phyloP scores from a whole-genome alignment of 2,113 vertebrate species.

The Tautogolabrus adspersus region DNA sequence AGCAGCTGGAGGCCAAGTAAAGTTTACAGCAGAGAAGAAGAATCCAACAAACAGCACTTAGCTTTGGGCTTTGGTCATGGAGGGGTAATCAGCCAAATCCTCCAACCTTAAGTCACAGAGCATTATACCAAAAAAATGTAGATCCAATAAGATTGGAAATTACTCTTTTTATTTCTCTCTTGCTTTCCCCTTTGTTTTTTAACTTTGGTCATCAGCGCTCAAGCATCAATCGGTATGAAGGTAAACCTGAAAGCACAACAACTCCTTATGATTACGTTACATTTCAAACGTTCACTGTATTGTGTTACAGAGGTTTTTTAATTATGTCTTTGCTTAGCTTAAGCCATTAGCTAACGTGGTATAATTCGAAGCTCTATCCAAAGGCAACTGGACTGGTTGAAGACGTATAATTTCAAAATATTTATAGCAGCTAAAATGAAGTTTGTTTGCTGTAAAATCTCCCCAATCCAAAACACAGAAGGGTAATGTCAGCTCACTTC shows the following conservation, averaged over 20 bases:
- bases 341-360: neutral
- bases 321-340: neutral
- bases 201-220: constrained; percentile 41
- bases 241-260: constrained; percentile 2
- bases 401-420: neutral
- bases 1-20: constrained; percentile 92
- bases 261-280: neutral
- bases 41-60: constrained; percentile 79
- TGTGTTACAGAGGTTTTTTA: constrained; percentile 2
- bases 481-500: neutral
- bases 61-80: constrained; percentile 46
- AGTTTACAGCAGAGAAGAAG: constrained; percentile 63
- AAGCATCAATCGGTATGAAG: constrained; percentile 34
- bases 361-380: neutral
- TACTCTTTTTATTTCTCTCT: constrained; percentile 36
- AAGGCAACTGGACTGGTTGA: too few species aligned
- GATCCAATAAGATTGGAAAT: constrained; percentile 61
- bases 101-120: constrained; percentile 50
- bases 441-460: neutral
- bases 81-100: constrained; percentile 68
- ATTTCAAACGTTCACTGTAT: neutral
- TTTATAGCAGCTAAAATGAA: neutral
- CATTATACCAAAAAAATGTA: constrained; percentile 37
- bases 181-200: constrained; percentile 18
- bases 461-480: neutral